Conservation (phyloP, 2,888 invertebrate species). For the Aleiodes leptofemur region DNA sequence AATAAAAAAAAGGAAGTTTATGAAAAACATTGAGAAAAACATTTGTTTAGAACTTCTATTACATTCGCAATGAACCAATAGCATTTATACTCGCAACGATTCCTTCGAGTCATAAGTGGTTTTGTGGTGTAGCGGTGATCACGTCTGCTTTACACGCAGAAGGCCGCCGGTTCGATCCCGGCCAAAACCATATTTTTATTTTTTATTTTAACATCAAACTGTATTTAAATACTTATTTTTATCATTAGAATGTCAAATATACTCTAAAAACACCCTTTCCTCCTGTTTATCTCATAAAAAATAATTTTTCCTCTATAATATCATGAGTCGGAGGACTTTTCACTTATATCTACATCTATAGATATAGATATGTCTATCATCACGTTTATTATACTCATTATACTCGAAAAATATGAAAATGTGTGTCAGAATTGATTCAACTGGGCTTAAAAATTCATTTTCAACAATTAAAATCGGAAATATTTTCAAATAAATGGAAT, state of each 20-base stretch:
- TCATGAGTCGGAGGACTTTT: neutral
- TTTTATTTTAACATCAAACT: constrained; percentile 21
- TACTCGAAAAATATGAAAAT: too few species aligned
- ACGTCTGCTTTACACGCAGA: constrained; percentile 77
- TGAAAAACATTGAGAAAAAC: too few species aligned
- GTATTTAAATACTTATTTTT: neutral
- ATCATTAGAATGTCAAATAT: neutral
- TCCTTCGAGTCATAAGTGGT: constrained; percentile 60
- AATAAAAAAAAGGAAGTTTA: too few species aligned
- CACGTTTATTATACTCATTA: too few species aligned
- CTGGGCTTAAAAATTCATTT: too few species aligned
- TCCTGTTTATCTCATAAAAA: neutral
- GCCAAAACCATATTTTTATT: constrained; percentile 75
- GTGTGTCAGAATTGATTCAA: too few species aligned
- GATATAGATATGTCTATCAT: too few species aligned
- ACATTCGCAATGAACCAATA: neutral
- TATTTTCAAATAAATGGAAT: too few species aligned
- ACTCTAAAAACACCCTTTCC: constrained; percentile 9
- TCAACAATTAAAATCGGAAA: too few species aligned
- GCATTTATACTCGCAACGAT: neutral
- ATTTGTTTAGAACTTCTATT: too few species aligned
- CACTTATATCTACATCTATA: too few species aligned
- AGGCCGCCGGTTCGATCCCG: constrained; percentile 78
- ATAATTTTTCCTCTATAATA: neutral
- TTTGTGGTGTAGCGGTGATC: constrained; percentile 76